Base-by-base conservation (phyloP, 2,888 invertebrate genomes). In the Drosophila pseudotalamancana region DNA sequence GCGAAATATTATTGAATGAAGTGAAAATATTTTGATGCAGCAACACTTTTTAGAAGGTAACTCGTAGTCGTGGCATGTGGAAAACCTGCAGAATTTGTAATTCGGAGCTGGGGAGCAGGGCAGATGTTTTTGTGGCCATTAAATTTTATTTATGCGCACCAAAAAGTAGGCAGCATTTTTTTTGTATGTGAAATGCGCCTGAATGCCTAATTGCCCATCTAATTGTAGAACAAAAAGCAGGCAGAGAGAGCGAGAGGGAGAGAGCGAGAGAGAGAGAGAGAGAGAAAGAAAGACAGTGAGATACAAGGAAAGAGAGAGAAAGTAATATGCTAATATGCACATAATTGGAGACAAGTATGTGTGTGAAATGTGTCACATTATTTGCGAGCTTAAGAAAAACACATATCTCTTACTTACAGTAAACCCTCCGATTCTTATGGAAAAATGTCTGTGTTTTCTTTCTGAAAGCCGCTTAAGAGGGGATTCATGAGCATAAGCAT, bases 61-160 rank as follows among this genome's bases (percentile, higher is more conserved):
- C 3, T n/a, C 0, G 1, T 2, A 46, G 73, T 54, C 42, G 12
- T 0, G 9, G 0, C 25, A 23, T 2, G n/a, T 9, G 14, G 12
- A 4, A 25, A 6, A 21, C 8, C 6, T n/a, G 18, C 18, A 14
- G 34, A 40, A 74, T 62, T 77, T 57, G 56, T 27, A 39, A 57
- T 40, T 31, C 39, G 32, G 29, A 45, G 35, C 46, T 57, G 46
- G 27, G n/a, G 59, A 64, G 63, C 51, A 68, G 60, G 72, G 55
- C 83, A 82, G 67, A 62, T 83, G 83, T 64, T 73, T 77, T 60
- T 68, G 46, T 34, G 67, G 74, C 49, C 77, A 83, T 81, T 81
- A 86, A 61, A 66, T 65, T 56, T 70, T 80, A 83, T 87, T 82
- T 77, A 84, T 80, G 77, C 57, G 60, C 77, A 16, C 61, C 55